Evolutionary conservation across 2,888 invertebrate genomes (phyloP).

Genomic region (Keiferia lycopersicella): DNA sequence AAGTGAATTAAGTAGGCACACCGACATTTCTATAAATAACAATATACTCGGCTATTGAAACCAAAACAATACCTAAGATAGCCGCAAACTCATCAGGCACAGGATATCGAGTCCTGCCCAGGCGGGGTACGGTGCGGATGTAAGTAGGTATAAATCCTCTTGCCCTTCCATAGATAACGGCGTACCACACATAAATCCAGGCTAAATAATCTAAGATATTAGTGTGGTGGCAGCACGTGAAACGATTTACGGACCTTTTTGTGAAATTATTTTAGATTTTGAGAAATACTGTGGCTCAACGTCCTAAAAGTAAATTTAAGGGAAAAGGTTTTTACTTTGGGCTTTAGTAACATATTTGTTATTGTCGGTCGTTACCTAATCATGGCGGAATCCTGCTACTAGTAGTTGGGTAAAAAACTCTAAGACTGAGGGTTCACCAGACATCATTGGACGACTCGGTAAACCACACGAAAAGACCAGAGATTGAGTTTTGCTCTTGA

Average conservation of each 20-base stretch:
- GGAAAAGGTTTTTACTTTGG: slow-evolving; percentile 30
- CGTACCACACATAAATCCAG: slow-evolving; percentile 60
- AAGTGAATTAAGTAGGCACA: too few relatives aligned
- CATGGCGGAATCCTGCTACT: too few relatives aligned
- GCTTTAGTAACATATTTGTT: neutral
- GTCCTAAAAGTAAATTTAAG: neutral
- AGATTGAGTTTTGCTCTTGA: too few relatives aligned
- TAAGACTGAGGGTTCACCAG: too few relatives aligned
- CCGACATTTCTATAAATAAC: neutral
- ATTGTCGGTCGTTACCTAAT: too few relatives aligned
- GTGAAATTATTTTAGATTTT: slow-evolving; percentile 32
- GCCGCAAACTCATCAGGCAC: slow-evolving; percentile 35
- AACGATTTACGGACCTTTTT: slow-evolving; percentile 39
- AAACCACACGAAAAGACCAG: too few relatives aligned
- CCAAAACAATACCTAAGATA: slow-evolving; percentile 28
- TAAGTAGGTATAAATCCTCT: slow-evolving; percentile 52
- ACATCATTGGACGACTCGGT: too few relatives aligned
- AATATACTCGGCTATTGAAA: neutral
- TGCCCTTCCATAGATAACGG: slow-evolving; percentile 59
- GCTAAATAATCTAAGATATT: slow-evolving; percentile 67
- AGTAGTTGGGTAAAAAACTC: too few relatives aligned
- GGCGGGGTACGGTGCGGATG: slow-evolving; percentile 45
- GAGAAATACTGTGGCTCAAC: neutral
- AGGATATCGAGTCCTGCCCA: slow-evolving; percentile 59
- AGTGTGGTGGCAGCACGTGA: slow-evolving; percentile 40